These are phyloP conservation scores for Agriopis marginaria DNA, from an alignment of 2,888 invertebrate species.

Conservation along the genomic window DNA sequence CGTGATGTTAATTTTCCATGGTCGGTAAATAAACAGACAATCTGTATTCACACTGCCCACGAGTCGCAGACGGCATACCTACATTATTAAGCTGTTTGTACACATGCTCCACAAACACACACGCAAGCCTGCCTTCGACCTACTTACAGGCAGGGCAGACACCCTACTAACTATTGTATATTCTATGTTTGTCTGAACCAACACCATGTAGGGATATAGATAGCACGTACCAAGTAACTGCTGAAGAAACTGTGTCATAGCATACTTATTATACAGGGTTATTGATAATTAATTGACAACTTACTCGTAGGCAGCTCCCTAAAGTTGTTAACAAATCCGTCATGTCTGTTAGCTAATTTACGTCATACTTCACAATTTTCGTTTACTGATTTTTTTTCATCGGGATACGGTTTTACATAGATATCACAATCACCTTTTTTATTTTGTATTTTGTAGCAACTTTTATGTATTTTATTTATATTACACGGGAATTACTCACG, in stretches of 20 bases:
- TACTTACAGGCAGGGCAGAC: slow-evolving; percentile 24
- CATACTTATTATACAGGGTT: no score
- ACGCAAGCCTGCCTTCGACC: slow-evolving; percentile 38
- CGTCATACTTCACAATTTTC: no score
- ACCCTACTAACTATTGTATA: slow-evolving; percentile 1
- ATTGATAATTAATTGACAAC: no score
- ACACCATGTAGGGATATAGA: not conserved
- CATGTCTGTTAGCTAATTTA: no score
- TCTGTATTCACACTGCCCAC: slow-evolving; percentile 31
- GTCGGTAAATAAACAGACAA: slow-evolving; percentile 23
- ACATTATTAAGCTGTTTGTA: slow-evolving; percentile 38
- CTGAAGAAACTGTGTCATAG: not conserved
- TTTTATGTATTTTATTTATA: no score
- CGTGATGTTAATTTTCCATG: slow-evolving; percentile 17
- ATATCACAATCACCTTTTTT: no score
- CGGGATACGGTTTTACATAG: no score
- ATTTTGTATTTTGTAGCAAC: no score
- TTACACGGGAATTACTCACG: no score
- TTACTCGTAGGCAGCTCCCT: no score
- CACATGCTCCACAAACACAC: slow-evolving; percentile 38
- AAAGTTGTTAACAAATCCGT: no score
- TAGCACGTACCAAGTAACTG: slow-evolving; percentile 4
- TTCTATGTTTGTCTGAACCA: slow-evolving; percentile 6
- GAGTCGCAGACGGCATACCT: slow-evolving; percentile 21
- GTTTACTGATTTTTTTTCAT: no score